These are phyloP conservation scores for Oligia latruncula DNA, from an alignment of 2,888 invertebrate genomes.

Conservation along the genomic window DNA sequence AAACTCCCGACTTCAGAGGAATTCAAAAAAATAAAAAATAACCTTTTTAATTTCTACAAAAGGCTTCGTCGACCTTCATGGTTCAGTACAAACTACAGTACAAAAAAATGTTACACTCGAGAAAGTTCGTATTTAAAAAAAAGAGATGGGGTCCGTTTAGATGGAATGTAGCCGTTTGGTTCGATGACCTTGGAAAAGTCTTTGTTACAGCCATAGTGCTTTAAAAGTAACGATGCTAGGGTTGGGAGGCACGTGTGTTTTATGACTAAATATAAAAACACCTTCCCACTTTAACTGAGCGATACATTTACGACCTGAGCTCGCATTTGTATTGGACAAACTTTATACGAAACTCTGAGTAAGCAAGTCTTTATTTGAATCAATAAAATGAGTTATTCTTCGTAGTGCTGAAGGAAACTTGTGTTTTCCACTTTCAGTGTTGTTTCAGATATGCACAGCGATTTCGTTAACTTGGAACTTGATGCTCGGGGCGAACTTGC, in stretches of 20 bases:
- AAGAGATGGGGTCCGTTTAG: conserved; percentile 15
- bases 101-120: conserved; percentile 46
- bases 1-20: conserved; percentile 24
- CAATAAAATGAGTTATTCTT: conserved; percentile 56
- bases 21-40: conserved; percentile 25
- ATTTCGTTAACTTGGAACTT: conserved; percentile 50
- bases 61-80: conserved; percentile 32
- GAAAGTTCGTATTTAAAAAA: conserved; percentile 38
- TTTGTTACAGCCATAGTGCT: conserved; percentile 59
- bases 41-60: conserved; percentile 54
- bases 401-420: conserved; percentile 45
- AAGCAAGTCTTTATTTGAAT: conserved; percentile 62
- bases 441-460: conserved; percentile 41
- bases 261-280: conserved; percentile 83
- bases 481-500: conserved; percentile 36
- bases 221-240: conserved; percentile 60
- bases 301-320: conserved; percentile 73
- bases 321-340: conserved; percentile 69
- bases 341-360: conserved; percentile 57
- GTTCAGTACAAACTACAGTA: conserved; percentile 31
- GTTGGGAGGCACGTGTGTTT: conserved; percentile 79
- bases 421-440: conserved; percentile 54
- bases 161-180: conserved; percentile 37
- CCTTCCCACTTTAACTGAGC: conserved; percentile 71
- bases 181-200: conserved; percentile 53